Base-by-base conservation (phyloP, 2,888 invertebrate species). In the Thereva nobilitata region DNA sequence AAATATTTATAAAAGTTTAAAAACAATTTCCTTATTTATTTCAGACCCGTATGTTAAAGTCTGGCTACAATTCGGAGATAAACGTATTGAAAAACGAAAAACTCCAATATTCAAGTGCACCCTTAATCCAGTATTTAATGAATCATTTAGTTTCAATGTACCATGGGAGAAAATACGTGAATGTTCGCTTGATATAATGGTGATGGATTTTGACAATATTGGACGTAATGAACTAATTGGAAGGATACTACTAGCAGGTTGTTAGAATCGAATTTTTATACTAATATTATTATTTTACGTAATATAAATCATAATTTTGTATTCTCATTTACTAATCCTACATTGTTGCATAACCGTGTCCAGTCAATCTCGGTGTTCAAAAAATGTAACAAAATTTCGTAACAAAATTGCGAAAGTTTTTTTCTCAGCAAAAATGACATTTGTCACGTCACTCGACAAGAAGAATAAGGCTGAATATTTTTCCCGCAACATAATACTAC, bases 41-140 rank as follows among this genome's bases (percentile, higher is more conserved):
- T 54, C 85, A 97, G 97, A 97, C 89, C 97, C 97, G 0, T 97
- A 97, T 83, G 96, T 96, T n/a, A 97, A 97, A 81, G 93, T 97
- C 9, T 97, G 96, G 96, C 87, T 97, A 53, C 94, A 95, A 76
- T 95, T 95, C 76, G 95, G 95, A 44, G 95, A 95, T 78, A 95
- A 95, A 76, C 89, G 93, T 74, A 91, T 96, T 74, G 96, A 97
- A 83, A 97, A 97, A 78, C 90, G 93, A 81, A 96, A 96, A 86
- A 97, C 96, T 64, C 93, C 94, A 70, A 92, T 95, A 77, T 94
- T 93, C 82, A 94, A 93, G 77, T 94, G 94, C 83, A 95, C 94
- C 63, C 84, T 97, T 74, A 95, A 97, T 83, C 97, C 97, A 0
- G 91, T 95, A 68, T 97, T 95, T 86, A 95, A 97, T 82, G 96